These are phyloP conservation scores for Lateolabrax maculatus DNA, from an alignment of 2,797 vertebrate species.

Conservation along the genomic window DNA sequence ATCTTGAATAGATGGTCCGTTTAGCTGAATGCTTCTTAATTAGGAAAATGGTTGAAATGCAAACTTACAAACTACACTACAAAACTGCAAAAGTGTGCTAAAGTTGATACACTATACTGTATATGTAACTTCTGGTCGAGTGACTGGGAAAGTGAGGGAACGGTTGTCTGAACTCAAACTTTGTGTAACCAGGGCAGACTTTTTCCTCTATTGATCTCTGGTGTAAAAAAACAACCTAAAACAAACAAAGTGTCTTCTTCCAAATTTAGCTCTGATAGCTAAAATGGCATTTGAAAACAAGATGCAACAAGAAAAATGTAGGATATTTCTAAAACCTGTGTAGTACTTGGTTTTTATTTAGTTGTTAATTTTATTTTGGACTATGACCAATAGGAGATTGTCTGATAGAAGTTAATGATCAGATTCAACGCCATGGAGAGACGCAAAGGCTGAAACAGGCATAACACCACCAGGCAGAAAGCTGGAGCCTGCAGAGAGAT, in stretches of 20 bases:
- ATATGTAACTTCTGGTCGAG: neutral
- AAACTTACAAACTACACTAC: neutral
- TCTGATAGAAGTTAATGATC: neutral
- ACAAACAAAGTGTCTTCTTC: constrained; percentile 36
- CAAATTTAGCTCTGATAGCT: neutral
- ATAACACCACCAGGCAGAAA: neutral
- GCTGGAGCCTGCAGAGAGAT: neutral
- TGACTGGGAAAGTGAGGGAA: neutral
- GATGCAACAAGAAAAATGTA: neutral
- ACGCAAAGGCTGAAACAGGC: neutral
- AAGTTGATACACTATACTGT: neutral
- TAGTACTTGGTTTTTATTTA: neutral
- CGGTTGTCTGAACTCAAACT: constrained; percentile 18
- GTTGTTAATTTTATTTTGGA: neutral
- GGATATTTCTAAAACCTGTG: neutral
- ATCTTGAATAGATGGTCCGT: neutral
- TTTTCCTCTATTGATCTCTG: constrained; percentile 65
- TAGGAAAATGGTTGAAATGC: neutral
- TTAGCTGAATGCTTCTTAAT: neutral
- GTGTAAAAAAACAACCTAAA: constrained; percentile 53
- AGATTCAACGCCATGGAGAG: constrained; percentile 15
- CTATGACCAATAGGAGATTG: neutral
- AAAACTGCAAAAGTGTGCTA: neutral
- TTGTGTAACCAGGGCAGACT: constrained; percentile 48
- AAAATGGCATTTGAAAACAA: neutral